Evolutionary conservation across 2,888 invertebrate genomes (phyloP), one percentile per base, ranked within the genome.

Genomic region (Eretmocerus hayati): DNA sequence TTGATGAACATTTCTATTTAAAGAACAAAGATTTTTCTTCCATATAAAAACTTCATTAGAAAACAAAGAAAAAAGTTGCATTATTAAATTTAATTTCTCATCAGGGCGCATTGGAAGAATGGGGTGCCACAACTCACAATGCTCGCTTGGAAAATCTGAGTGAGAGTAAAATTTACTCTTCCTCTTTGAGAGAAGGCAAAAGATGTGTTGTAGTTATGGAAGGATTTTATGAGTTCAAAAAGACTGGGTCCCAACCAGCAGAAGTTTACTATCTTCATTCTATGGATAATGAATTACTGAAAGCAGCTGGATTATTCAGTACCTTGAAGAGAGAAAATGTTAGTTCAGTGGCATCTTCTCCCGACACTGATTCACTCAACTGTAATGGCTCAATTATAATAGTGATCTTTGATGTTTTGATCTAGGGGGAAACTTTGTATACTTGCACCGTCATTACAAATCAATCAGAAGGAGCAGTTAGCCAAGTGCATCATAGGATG

Each of bases 221-320:
- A 42, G 53, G 50, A 8, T 53, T 53, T 21, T 53, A 15, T 36
- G 53, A 53, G 19, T 47, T 26, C 30, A 48, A 50, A 48, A 48
- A 42, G 30, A 13, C 31, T 38, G 38, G 23, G 9, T 35, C 37
- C 11, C 30, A 42, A 22, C 23, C 43, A 38, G 42, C 46, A 32
- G 50, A 50, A 33, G 37, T 51, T 40, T 51, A 48, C 43, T 54
- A 38, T 26, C 32, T 50, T 21, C 42, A 51, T 11, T 53, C 50
- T 16, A 6, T 15, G 4, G n/a, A 53, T 3, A 48, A 39, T 33
- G 26, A 48, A 16, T 38, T 54, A 37, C 33, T 54, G 16, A 54
- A 48, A 41, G 50, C 46, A 19, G 51, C 51, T 23, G 53, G 53
- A 36, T 23, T 54, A 15, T 54, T 54, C 37, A 50, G 31, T 48